These are phyloP conservation scores for Sylvietta virens DNA, from an alignment of 2,113 vertebrate species.

Conservation along the genomic window DNA sequence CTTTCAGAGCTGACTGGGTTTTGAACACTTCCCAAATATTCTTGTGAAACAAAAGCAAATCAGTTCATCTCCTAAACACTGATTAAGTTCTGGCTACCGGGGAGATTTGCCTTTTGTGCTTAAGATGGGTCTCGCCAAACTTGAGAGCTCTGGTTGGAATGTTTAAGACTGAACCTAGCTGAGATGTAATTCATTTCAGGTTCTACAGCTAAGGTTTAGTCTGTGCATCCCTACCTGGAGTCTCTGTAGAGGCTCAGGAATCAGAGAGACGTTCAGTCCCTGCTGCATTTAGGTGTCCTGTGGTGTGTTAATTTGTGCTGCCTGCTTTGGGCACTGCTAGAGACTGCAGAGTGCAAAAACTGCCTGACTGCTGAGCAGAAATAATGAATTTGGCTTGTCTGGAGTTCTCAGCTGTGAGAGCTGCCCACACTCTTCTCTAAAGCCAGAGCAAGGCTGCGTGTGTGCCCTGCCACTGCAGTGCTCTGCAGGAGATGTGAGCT, in stretches of 20 bases:
- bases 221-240: background rate
- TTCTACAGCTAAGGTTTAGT: background rate
- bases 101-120: background rate
- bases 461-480: background rate
- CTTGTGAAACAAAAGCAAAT: slow-evolving; percentile 6
- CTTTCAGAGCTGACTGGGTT: slow-evolving; percentile 5
- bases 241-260: background rate
- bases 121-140: background rate
- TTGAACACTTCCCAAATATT: slow-evolving; percentile 1
- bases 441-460: background rate
- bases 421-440: background rate
- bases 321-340: background rate
- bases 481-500: background rate
- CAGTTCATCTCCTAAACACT: background rate
- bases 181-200: background rate
- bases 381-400: background rate
- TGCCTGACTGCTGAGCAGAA: background rate
- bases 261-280: background rate
- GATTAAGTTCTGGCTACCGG: background rate
- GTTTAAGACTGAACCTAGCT: background rate
- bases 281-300: background rate
- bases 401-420: background rate
- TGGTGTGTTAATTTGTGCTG: background rate
- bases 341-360: background rate
- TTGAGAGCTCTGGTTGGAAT: background rate